phyloP scores from a whole-genome alignment of 2,113 vertebrate genomes.

The Trematocara unimaculatum region DNA sequence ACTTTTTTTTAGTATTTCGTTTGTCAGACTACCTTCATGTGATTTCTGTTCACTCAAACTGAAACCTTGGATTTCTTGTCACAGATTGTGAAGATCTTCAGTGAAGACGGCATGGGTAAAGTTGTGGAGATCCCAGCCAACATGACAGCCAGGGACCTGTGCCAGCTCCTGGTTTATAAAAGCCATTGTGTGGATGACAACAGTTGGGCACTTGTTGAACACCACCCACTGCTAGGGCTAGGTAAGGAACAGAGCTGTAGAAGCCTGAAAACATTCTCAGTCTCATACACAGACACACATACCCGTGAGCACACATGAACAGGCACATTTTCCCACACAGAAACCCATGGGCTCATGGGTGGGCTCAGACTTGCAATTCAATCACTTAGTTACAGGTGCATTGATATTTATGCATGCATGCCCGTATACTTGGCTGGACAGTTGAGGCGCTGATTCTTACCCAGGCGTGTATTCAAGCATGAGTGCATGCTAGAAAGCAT shows the following conservation, averaged over 20 bases:
- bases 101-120: constrained; percentile 93
- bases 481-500: constrained; percentile 7
- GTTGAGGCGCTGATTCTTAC: constrained; percentile 30
- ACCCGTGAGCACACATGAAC: neutral
- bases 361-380: neutral
- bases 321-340: neutral
- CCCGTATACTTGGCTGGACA: neutral
- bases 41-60: neutral
- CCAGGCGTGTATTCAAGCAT: constrained; percentile 33
- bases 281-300: neutral
- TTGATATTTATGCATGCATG: neutral
- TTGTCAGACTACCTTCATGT: neutral
- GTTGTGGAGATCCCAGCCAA: constrained; percentile 93
- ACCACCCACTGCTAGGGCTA: constrained; percentile 91
- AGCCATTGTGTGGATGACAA: constrained; percentile 98
- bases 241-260: constrained; percentile 71
- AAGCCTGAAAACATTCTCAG: neutral
- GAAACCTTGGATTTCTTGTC: neutral
- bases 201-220: constrained; percentile 96
- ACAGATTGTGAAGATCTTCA: constrained; percentile 96
- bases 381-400: constrained; percentile 31
- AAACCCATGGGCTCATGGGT: neutral
- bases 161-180: constrained; percentile 95
- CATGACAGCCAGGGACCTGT: constrained; percentile 95
- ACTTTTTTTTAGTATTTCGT: neutral